phyloP scores from a whole-genome alignment of 2,113 vertebrate species.

The Pseudorectes ferrugineus region DNA sequence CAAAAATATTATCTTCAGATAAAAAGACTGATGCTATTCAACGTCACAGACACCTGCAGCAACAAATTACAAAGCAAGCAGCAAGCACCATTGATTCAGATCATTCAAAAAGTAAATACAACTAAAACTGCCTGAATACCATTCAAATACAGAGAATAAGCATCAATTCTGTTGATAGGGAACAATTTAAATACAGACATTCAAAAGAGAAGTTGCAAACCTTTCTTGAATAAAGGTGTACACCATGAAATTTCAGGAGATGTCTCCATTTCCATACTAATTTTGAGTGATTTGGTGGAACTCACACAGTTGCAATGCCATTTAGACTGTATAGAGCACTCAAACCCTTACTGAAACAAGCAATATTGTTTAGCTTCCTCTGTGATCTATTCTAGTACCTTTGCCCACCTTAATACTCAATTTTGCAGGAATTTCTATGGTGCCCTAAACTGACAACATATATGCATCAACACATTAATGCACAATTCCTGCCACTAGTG shows the following conservation, averaged over 20 bases:
- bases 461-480: fast-evolving
- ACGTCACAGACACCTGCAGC: not conserved
- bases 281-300: not conserved
- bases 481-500: not conserved
- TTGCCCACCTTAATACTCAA: not conserved
- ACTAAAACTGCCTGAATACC: not conserved
- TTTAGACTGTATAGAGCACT: not conserved
- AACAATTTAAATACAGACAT: not conserved
- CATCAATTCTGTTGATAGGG: not conserved
- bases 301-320: not conserved
- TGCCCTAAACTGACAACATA: not conserved
- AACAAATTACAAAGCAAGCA: constrained; percentile 23
- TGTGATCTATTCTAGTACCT: not conserved
- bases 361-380: not conserved
- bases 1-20: not conserved
- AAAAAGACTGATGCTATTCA: not conserved
- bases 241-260: not conserved
- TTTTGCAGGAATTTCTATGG: not conserved
- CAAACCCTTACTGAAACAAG: not conserved
- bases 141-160: constrained; percentile 10
- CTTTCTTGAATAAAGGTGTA: not conserved
- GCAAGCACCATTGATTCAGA: not conserved
- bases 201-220: not conserved
- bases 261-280: not conserved
- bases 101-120: constrained; percentile 24